phyloP scores from a whole-genome alignment of 2,797 vertebrate species.

The Nasua narica region DNA sequence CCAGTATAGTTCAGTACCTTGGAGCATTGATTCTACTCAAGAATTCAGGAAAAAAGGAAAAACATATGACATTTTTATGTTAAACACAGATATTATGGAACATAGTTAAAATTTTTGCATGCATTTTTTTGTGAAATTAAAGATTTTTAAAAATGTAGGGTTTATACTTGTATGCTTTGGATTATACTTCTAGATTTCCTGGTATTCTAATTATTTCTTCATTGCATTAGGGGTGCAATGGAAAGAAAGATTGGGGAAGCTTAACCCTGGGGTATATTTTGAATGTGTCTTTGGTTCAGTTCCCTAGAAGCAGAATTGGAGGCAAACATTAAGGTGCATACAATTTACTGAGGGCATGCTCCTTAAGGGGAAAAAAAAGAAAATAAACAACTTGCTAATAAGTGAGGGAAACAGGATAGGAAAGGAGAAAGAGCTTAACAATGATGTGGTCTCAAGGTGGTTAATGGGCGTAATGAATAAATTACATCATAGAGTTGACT shows the following conservation, averaged over 20 bases:
- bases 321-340: neutral
- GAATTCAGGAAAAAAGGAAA: neutral
- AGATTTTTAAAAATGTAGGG: neutral
- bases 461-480: neutral
- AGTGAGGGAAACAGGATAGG: neutral
- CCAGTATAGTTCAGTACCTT: neutral
- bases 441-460: neutral
- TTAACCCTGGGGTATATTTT: neutral
- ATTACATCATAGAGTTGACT: neutral
- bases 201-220: neutral
- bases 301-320: neutral
- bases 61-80: neutral
- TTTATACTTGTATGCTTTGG: neutral
- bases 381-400: neutral
- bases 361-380: neutral
- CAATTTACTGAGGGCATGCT: neutral
- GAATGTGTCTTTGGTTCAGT: neutral
- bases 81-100: slow-evolving; percentile 13
- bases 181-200: neutral
- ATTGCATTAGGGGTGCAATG: neutral
- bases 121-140: slow-evolving; percentile 29
- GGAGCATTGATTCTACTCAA: neutral
- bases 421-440: neutral
- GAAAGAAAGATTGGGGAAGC: neutral
- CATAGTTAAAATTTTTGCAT: neutral